Conservation (phyloP, 2,113 vertebrate species). For the Chaetops frenatus region DNA sequence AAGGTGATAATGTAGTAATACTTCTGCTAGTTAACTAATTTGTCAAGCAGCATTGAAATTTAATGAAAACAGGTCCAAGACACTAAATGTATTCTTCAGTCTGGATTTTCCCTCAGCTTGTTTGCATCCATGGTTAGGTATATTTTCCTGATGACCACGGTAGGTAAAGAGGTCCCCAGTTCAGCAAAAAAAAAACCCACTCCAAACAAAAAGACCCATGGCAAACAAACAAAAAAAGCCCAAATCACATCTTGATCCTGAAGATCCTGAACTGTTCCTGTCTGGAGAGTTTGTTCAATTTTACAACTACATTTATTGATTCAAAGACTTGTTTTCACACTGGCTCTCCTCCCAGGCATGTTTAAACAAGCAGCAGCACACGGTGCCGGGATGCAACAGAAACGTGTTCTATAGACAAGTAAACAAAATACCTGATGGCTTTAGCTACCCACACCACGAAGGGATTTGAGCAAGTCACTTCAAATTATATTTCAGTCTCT, state of each 20-base stretch:
- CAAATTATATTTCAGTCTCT: neutral
- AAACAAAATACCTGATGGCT: conserved; percentile 24
- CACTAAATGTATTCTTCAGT: neutral
- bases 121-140: neutral
- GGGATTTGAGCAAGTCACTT: conserved; percentile 19
- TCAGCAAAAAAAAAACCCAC: neutral
- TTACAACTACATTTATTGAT: conserved; percentile 20
- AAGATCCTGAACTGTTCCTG: neutral
- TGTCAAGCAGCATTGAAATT: neutral
- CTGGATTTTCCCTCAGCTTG: neutral
- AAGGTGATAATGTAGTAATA: neutral
- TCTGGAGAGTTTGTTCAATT: neutral
- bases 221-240: neutral
- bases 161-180: neutral
- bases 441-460: neutral
- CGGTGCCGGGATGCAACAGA: neutral
- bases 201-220: neutral
- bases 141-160: neutral
- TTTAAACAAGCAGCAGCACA: conserved; percentile 1
- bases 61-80: neutral
- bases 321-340: conserved; percentile 8
- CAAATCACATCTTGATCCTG: neutral
- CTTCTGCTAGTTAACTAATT: neutral
- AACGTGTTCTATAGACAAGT: conserved; percentile 28
- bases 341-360: conserved; percentile 29